Evolutionary conservation across 2,797 vertebrate genomes (phyloP).

Genomic region (Buceros bicornis): DNA sequence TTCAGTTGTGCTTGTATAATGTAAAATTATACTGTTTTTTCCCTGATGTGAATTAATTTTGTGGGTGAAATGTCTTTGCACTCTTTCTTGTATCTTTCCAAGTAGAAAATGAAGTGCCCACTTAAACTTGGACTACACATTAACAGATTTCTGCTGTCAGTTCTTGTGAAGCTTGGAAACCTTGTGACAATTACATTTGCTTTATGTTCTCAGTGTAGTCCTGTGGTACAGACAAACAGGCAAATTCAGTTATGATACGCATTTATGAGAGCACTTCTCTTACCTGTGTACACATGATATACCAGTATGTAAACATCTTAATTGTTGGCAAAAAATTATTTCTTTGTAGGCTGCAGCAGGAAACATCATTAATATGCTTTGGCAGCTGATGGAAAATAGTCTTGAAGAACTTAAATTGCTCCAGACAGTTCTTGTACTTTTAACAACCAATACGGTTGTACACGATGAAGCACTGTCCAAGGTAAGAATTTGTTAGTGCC

Average conservation of each 20-base stretch:
- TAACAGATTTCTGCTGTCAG: not conserved
- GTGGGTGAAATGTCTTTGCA: not conserved
- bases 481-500: constrained; percentile 71
- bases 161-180: not conserved
- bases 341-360: constrained; percentile 91
- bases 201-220: not conserved
- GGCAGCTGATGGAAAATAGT: constrained; percentile 99
- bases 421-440: constrained; percentile 96
- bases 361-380: constrained; percentile 99
- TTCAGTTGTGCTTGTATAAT: not conserved
- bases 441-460: constrained; percentile 98
- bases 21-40: not conserved
- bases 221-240: not conserved
- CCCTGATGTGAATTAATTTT: not conserved
- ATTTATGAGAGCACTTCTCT: not conserved
- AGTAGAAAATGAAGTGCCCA: not conserved
- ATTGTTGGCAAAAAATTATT: not conserved
- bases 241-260: not conserved
- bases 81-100: not conserved
- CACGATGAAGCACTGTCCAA: constrained; percentile 90
- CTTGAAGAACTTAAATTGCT: constrained; percentile 97
- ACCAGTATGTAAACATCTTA: not conserved
- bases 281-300: not conserved
- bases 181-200: not conserved
- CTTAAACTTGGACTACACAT: not conserved